Conservation (phyloP, 2,888 invertebrate species). For the Euplagia quadripunctaria region DNA sequence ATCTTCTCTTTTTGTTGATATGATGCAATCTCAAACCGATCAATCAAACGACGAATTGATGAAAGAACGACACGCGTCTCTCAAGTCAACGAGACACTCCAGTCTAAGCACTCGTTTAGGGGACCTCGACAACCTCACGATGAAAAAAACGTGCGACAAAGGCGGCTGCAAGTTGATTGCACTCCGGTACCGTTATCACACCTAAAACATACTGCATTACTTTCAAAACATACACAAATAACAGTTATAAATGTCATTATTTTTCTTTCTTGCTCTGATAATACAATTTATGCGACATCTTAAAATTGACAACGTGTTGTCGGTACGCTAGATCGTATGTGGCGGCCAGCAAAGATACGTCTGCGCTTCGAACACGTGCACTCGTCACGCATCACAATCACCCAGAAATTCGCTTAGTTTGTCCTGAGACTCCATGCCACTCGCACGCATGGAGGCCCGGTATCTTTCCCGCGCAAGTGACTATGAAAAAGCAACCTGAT, state of each 20-base stretch:
- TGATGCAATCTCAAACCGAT: conserved; percentile 56
- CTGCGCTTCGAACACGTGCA: conserved; percentile 80
- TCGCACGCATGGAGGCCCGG: conserved; percentile 74
- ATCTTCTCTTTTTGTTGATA: conserved; percentile 45
- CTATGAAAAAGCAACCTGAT: conserved; percentile 73
- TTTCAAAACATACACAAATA: background rate
- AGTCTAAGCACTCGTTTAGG: background rate
- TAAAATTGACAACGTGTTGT: conserved; percentile 9
- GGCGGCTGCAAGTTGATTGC: background rate
- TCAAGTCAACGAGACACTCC: background rate
- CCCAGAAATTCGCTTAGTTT: conserved; percentile 83
- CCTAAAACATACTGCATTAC: background rate
- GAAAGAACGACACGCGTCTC: background rate
- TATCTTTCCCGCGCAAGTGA: conserved; percentile 75
- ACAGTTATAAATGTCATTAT: background rate
- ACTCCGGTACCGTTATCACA: background rate
- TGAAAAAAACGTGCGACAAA: background rate
- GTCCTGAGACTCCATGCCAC: conserved; percentile 73
- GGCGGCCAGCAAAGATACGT: conserved; percentile 66
- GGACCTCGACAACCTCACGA: background rate
- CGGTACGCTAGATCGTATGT: conserved; percentile 28
- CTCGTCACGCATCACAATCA: conserved; percentile 81
- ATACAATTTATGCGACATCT: background rate
- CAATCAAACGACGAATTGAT: conserved; percentile 45
- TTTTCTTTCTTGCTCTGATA: background rate